Percentiles rank a stretch among this genome's conserved stretches.
Conservation (phyloP, 1,140 invertebrate genomes). For the Phymastichus coffea region DNA sequence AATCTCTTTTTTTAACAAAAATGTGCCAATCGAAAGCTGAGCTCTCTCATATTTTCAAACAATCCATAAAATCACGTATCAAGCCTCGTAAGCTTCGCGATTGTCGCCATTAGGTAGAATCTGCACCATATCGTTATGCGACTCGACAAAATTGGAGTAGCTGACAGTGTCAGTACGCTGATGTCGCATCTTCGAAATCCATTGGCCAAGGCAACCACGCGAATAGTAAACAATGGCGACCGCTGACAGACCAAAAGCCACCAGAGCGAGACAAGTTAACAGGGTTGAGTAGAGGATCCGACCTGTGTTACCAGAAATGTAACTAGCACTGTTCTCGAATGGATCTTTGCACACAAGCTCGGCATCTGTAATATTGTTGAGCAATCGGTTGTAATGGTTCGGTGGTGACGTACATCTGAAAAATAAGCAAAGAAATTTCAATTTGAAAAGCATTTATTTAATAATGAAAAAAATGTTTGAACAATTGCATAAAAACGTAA, state of each 20-base stretch:
- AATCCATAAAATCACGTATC: no score
- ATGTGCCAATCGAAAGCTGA: no score
- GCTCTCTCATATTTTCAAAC: no score
- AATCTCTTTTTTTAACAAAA: no score
- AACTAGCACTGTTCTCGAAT: not conserved
- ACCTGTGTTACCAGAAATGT: not conserved
- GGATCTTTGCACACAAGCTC: slow-evolving; percentile 44
- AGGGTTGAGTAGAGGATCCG: slow-evolving; percentile 35
- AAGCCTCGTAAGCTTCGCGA: no score
- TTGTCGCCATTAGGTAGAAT: no score
- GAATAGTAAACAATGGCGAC: slow-evolving; percentile 37
- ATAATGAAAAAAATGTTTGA: no score
- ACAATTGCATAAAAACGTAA: no score
- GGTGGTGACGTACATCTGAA: slow-evolving; percentile 44
- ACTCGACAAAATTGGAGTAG: slow-evolving; percentile 52
- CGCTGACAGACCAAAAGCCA: slow-evolving; percentile 35
- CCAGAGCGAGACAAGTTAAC: slow-evolving; percentile 40
- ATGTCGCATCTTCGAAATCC: slow-evolving; percentile 42
- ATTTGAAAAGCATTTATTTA: no score
- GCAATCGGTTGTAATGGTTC: slow-evolving; percentile 32
- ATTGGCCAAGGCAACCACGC: slow-evolving; percentile 41
- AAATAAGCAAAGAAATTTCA: no score
- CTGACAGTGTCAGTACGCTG: slow-evolving; percentile 46
- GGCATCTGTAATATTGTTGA: slow-evolving; percentile 39
- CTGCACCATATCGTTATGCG: slow-evolving; percentile 49